Base-by-base conservation (phyloP, 2,888 invertebrate species). In the Elgonia sp. region DNA sequence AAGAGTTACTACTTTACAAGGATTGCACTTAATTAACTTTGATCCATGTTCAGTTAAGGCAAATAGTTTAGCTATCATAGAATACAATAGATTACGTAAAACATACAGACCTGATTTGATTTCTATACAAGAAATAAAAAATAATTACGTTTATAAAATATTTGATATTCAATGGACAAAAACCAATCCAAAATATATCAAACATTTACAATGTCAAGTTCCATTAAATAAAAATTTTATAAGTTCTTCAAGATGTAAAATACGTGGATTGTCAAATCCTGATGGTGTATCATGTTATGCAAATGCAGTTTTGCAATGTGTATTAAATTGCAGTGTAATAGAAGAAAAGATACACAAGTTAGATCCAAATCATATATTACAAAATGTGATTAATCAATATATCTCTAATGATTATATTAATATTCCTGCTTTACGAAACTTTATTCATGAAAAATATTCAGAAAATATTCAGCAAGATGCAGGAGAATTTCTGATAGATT, bases 251-350 rank as follows among this genome's bases (percentile, higher is more conserved):
- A 16, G 16, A 40, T 65, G 67, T 63, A 9, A 9, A 53, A 20
- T 77, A 39, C 53, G 18, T 20, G 77, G 77, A 65, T 46, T 77
- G 40, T 21, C 4, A 10, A 77, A 77, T 77, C 3, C 12, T 10
- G 77, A 77, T 77, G 63, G 77, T 40, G 18, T 77, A 40, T 77
- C 65, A 21, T 77, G 77, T 65, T 77, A 77, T 55, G 77, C 77
- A 53, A 65, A 53, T 77, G 37, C 77, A 65, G 65, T 79, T 14
- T 12, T 77, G 10, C 65, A 79, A 14, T 77, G 63, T 21, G 14
- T 77, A 2, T 40, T 65, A 7, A 40, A 73, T 73, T 73, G 46
- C 14, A 16, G 20, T 6, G 7, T 46, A 42, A 53, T 73, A 18
- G 18, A 57, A 73, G 42, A 73, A 10, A 57, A 39, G 29, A 16